A percentile compares a stretch with the other conserved stretches of the same genome.
phyloP scores from a whole-genome alignment of 2,797 vertebrate genomes.

The Chaetodon trifasciatus region DNA sequence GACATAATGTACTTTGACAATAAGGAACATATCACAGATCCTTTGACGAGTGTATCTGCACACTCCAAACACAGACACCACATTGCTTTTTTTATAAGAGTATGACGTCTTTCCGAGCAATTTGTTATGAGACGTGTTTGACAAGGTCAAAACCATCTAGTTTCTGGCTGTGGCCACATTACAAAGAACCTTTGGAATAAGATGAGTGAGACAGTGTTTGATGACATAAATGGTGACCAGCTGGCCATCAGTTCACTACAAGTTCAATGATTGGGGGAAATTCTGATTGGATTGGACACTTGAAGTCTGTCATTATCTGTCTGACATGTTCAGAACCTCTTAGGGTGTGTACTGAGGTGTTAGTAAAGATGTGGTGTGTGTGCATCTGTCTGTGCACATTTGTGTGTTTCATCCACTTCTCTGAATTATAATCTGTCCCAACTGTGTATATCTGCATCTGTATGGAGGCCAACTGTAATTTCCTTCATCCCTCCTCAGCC shows the following conservation, averaged over 20 bases:
- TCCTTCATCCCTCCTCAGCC: conserved; percentile 10
- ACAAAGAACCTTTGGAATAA: background rate
- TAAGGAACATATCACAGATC: background rate
- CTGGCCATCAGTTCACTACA: background rate
- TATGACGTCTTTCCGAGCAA: background rate
- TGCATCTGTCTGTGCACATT: background rate
- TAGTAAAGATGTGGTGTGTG: background rate
- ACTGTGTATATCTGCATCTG: background rate
- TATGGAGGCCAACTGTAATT: background rate
- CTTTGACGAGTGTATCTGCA: background rate
- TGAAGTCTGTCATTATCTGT: conserved; percentile 1
- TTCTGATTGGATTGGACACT: background rate
- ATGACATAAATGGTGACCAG: background rate
- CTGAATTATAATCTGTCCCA: background rate
- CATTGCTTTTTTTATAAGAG: too few relatives aligned
- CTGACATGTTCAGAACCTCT: conserved; percentile 11
- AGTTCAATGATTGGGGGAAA: background rate
- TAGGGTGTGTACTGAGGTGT: conserved; percentile 5
- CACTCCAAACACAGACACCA: background rate
- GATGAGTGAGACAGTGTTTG: background rate
- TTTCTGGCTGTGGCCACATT: background rate
- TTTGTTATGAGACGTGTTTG: background rate
- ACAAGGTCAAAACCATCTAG: background rate
- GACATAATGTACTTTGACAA: background rate
- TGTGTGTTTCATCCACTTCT: conserved; percentile 5